These are phyloP conservation scores for Syndactyla subalaris DNA, from an alignment of 2,797 vertebrate species.

Conservation along the genomic window DNA sequence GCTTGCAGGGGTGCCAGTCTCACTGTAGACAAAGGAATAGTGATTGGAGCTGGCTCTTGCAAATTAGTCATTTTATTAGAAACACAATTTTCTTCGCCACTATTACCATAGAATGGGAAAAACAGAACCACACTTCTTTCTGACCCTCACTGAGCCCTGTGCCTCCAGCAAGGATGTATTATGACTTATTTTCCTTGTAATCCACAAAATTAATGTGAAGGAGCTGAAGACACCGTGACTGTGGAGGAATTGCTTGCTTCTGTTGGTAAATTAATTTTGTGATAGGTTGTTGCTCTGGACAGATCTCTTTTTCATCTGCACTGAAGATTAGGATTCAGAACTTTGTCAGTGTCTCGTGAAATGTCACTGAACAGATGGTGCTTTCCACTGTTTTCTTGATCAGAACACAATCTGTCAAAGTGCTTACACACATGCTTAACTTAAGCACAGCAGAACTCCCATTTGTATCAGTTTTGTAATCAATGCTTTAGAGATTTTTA, in stretches of 20 bases:
- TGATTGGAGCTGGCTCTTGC: not conserved
- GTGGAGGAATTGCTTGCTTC: not conserved
- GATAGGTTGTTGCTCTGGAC: slow-evolving; percentile 1
- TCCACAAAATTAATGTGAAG: not conserved
- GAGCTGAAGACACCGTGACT: not conserved
- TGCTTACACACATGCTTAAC: slow-evolving; percentile 27
- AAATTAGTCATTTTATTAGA: slow-evolving; percentile 18
- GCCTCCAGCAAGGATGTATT: not conserved
- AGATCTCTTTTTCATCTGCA: not conserved
- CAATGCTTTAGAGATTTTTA: not conserved
- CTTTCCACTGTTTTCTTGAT: slow-evolving; percentile 53
- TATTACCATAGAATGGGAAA: not conserved
- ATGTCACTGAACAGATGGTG: slow-evolving; percentile 40
- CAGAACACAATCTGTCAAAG: slow-evolving; percentile 23
- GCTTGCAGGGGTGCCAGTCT: not conserved
- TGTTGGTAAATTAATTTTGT: slow-evolving; percentile 18
- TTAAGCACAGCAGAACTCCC: slow-evolving; percentile 1
- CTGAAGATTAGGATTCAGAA: not conserved
- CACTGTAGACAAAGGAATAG: not conserved
- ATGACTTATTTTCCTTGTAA: not conserved
- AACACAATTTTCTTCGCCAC: not conserved
- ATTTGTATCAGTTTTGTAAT: not conserved
- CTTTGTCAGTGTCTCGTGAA: slow-evolving; percentile 20
- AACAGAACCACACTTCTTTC: not conserved
- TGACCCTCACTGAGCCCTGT: not conserved